phyloP scores from a whole-genome alignment of 1,140 invertebrate species.

The Kradibia gibbosae region DNA sequence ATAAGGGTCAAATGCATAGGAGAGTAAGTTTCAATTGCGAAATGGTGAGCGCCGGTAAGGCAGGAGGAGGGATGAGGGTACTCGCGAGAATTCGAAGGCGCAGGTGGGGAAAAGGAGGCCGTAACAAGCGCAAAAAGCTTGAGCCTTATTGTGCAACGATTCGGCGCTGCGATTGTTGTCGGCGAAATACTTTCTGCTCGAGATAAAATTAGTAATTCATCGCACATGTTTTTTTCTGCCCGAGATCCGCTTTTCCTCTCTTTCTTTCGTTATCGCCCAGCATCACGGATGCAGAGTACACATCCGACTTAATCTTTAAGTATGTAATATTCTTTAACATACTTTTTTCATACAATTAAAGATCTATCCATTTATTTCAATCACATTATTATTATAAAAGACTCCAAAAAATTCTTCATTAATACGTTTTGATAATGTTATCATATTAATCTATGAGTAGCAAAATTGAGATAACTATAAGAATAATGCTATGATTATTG shows the following conservation, averaged over 20 bases:
- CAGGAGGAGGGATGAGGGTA: not conserved
- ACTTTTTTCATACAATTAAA: too few species aligned
- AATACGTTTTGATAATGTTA: too few species aligned
- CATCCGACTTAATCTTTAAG: too few species aligned
- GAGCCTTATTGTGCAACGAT: not conserved
- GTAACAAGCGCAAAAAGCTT: constrained; percentile 40
- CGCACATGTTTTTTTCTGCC: not conserved
- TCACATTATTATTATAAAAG: too few species aligned
- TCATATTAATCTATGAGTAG: too few species aligned
- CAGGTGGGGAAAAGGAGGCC: not conserved
- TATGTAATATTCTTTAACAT: too few species aligned
- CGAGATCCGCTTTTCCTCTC: not conserved
- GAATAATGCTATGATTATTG: too few species aligned
- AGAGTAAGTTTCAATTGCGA: constrained; percentile 5
- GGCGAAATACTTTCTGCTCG: not conserved
- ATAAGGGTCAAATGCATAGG: constrained; percentile 43
- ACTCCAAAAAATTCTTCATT: too few species aligned
- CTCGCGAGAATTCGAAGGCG: constrained; percentile 14
- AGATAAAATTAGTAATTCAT: constrained; percentile 33
- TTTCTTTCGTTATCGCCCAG: not conserved
- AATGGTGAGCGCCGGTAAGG: not conserved
- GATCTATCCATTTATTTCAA: too few species aligned
- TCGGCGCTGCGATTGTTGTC: not conserved
- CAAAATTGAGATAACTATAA: too few species aligned
- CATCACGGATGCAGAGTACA: not conserved